Conservation (phyloP, 2,888 invertebrate species). For the Eupithecia pulchellata region DNA sequence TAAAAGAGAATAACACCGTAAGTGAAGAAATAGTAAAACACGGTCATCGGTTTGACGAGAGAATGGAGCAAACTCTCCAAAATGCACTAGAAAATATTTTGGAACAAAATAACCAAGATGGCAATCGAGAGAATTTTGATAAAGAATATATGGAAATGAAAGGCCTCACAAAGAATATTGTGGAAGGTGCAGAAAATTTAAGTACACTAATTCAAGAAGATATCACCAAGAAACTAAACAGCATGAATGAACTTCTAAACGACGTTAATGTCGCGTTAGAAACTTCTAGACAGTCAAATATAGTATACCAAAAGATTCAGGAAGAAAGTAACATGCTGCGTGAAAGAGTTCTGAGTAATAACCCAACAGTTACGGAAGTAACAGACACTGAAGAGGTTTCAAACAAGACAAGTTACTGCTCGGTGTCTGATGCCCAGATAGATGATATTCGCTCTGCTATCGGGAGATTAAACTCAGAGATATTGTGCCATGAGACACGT, state of each 20-base stretch:
- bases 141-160: conserved; percentile 76
- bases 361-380: conserved; percentile 36
- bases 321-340: conserved; percentile 58
- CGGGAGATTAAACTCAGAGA: conserved; percentile 67
- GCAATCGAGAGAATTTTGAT: conserved; percentile 60
- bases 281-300: conserved; percentile 73
- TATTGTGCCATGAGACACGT: conserved; percentile 70
- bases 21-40: conserved; percentile 24
- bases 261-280: conserved; percentile 79
- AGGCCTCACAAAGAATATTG: conserved; percentile 71
- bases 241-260: conserved; percentile 77
- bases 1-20: conserved; percentile 1
- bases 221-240: conserved; percentile 79
- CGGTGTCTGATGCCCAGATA: conserved; percentile 66
- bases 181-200: conserved; percentile 77
- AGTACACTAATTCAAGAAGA: conserved; percentile 77
- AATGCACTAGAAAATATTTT: conserved; percentile 65
- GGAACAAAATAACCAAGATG: conserved; percentile 57
- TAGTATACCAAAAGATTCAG: conserved; percentile 70
- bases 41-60: conserved; percentile 58
- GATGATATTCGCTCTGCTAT: conserved; percentile 74
- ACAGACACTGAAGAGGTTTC: conserved; percentile 34
- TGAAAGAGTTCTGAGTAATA: conserved; percentile 38
- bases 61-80: conserved; percentile 67
- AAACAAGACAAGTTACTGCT: conserved; percentile 33